Evolutionary conservation across 2,797 vertebrate species (phyloP), one percentile per base, ranked within the genome.

Genomic region (Spea hammondii): DNA sequence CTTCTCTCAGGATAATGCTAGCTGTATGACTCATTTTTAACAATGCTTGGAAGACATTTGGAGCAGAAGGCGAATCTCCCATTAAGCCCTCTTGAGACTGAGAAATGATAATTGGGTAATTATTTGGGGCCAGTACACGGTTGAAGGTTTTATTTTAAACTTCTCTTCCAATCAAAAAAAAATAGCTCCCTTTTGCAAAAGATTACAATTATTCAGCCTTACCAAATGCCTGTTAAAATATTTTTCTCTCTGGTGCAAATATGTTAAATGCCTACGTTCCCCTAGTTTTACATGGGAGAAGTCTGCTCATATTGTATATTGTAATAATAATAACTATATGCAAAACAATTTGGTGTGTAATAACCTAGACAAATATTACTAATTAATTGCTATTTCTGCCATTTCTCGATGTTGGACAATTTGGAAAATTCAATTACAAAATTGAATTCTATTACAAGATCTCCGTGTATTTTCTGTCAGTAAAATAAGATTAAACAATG

Each of bases 21-120:
- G 55, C 9, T 57, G 55, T 57, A 32, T 32, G 11, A 57, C 55
- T 57, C 12, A 57, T 60, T 48, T 68, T 59, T 76, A 59, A 12
- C 32, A 32, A 10, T 6, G 14, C 48, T 67, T 12, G 51, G 12
- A 76, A 49, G 53, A 76, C 44, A 53, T 76, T 67, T 69, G 4
- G 8, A 69, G 75, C 67, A 64, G 67, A 70, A 77, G 49, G 48
- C 14, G 4, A 1, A 64, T 13, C 57, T 53, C 8, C 55, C 12
- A 57, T 57, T 57, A 57, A 57, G 55, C 12, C 55, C 57, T 55
- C 2, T 12, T 49, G 74, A 69, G n/a, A 57, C 2, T 13, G 12
- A 57, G 55, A 47, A 64, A 48, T 46, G 5, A 70, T 70, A 54
- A 64, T 64, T 54, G 49, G 32, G 57, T 45, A 51, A 17, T 51